Evolutionary conservation across 2,113 vertebrate genomes (phyloP), one percentile per base, ranked within the genome.

Genomic region (Xiphophorus hellerii): DNA sequence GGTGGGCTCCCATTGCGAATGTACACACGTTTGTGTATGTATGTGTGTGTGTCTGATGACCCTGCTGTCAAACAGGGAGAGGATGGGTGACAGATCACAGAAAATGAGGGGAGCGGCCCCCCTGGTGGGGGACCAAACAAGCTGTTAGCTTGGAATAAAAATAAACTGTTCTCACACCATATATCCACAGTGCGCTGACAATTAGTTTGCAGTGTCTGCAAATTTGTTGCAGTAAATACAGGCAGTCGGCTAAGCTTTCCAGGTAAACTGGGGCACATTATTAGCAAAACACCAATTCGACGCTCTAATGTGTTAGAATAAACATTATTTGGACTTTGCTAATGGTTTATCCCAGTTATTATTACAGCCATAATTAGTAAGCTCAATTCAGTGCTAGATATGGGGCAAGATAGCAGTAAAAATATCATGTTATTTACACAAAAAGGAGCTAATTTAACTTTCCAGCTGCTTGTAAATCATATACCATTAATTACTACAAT

Each of bases 91-190:
- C 90, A 88, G 82, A 85, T 94, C 80, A 68, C 73, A 74, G 79
- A 70, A 66, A 68, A 72, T 73, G 71, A 71, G 76, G 85, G 76
- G 84, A 77, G 61, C 37, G 27, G 81, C 74, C 78, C 42, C 89
- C 90, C 79, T 58, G 89, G 72, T 85, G 84, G 17, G 91, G 78
- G 80, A 92, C 81, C 81, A 89, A 91, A 86, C 86, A 88, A 92
- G 89, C 93, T 94, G 93, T 92, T 90, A 81, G 84, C 80, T 74
- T 78, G 76, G 66, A 74, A 83, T 92, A 92, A 92, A 95, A 94
- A 93, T 93, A 93, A 92, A 86, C 85, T 78, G 68, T 63, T 62
- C 69, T 86, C 82, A 87, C 90, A 82, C 86, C 48, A 22, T 69
- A 65, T 73, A 64, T 77, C 66, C 69, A 79, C 66, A 66, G 17